phyloP scores from a whole-genome alignment of 2,888 invertebrate species.

The Thera obeliscata region DNA sequence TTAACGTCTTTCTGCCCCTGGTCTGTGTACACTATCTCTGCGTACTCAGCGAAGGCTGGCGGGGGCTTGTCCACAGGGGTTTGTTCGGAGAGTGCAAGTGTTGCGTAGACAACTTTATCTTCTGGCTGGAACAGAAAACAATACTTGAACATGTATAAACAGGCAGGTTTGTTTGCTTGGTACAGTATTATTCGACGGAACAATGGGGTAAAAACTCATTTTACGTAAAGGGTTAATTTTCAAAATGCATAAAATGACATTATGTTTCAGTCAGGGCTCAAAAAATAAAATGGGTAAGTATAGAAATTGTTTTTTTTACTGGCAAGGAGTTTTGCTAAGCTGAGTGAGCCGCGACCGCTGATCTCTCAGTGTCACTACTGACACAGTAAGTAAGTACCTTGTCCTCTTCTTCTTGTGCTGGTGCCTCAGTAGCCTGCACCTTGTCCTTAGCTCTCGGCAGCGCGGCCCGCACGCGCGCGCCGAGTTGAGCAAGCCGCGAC shows the following conservation, averaged over 20 bases:
- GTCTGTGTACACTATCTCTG: constrained; percentile 91
- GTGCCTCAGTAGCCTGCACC: constrained; percentile 66
- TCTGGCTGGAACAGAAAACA: constrained; percentile 61
- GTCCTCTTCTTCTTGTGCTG: constrained; percentile 51
- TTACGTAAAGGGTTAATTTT: no score
- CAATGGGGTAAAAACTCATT: no score
- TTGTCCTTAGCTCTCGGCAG: constrained; percentile 70
- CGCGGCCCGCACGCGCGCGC: constrained; percentile 69
- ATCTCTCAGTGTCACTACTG: no score
- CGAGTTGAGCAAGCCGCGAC: constrained; percentile 67
- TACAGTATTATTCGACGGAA: no score
- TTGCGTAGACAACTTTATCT: constrained; percentile 89
- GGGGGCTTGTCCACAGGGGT: constrained; percentile 66
- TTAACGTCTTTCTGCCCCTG: constrained; percentile 72
- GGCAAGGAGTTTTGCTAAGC: no score
- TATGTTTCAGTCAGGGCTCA: no score
- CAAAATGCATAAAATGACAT: no score
- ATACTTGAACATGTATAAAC: no score
- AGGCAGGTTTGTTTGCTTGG: no score
- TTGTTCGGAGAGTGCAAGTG: constrained; percentile 85
- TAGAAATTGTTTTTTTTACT: no score
- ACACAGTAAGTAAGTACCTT: constrained; percentile 39
- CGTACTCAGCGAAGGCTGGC: constrained; percentile 87
- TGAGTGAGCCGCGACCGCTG: no score
- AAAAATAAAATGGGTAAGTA: no score